A percentile compares a stretch with the other conserved stretches of the same genome.
phyloP scores from a whole-genome alignment of 1,140 invertebrate species.

The Mizuhopecten yessoensis region DNA sequence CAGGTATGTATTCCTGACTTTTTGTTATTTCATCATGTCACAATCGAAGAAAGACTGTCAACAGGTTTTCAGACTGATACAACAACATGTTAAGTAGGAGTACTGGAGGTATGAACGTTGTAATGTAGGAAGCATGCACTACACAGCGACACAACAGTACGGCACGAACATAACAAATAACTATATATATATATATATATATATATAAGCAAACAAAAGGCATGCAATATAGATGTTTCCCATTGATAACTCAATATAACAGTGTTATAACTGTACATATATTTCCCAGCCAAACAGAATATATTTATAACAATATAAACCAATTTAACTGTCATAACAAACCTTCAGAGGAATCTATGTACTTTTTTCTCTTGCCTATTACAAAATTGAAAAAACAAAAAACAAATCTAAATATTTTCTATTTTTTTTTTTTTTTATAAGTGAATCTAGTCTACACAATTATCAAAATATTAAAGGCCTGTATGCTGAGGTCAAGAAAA shows the following conservation, averaged over 20 bases:
- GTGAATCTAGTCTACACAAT: too few relatives aligned
- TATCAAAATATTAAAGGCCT: too few relatives aligned
- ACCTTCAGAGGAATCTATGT: background rate
- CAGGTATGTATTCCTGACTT: too few relatives aligned
- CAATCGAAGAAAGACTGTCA: too few relatives aligned
- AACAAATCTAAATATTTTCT: background rate
- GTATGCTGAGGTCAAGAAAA: too few relatives aligned
- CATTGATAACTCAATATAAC: background rate
- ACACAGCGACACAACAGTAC: background rate
- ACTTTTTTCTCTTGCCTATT: background rate
- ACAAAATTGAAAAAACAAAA: slow-evolving; percentile 32
- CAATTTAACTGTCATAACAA: background rate
- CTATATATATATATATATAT: too few relatives aligned
- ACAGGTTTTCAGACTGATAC: too few relatives aligned
- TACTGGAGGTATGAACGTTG: too few relatives aligned
- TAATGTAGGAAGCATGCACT: too few relatives aligned
- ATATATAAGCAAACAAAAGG: background rate
- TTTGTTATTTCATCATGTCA: too few relatives aligned
- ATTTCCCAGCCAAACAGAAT: background rate
- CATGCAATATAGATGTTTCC: background rate
- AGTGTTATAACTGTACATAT: background rate
- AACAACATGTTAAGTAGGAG: background rate
- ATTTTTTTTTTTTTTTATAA: background rate
- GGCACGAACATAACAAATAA: background rate
- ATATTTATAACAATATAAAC: background rate